Conservation (phyloP, 2,888 invertebrate species). For the Mermis nigrescens region DNA sequence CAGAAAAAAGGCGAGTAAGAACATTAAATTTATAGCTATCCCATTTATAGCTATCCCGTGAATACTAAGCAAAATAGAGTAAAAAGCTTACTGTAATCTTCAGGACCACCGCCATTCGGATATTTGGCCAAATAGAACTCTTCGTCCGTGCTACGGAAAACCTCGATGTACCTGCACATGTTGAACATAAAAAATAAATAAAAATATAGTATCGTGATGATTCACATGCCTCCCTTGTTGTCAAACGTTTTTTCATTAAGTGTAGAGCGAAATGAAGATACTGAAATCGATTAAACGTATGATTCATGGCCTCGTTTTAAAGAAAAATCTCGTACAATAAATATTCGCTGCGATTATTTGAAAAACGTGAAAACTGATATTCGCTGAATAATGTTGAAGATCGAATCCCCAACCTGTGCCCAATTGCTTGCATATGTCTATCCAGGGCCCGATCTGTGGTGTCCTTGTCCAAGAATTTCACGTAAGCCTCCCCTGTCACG, state of each 20-base stretch:
- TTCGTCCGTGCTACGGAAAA: constrained; percentile 72
- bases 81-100: neutral
- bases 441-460: constrained; percentile 90
- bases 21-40: no score
- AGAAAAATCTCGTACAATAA: neutral
- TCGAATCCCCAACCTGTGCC: constrained; percentile 79
- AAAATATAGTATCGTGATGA: no score
- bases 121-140: constrained; percentile 46
- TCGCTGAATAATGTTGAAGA: no score
- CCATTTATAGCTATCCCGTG: no score
- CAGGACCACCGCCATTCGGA: neutral
- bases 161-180: constrained; percentile 83
- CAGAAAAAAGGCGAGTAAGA: no score
- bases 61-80: no score
- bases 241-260: no score
- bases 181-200: no score
- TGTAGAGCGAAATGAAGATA: no score
- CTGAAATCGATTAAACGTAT: no score
- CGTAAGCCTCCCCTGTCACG: constrained; percentile 76
- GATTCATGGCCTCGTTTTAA: neutral
- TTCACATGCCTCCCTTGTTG: no score
- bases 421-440: constrained; percentile 99
- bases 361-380: no score
- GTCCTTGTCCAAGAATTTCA: constrained; percentile 90
- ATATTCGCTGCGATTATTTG: neutral